Evolutionary conservation across 2,797 vertebrate genomes (phyloP), one percentile per base, ranked within the genome.

Genomic region (Siniperca undulata): DNA sequence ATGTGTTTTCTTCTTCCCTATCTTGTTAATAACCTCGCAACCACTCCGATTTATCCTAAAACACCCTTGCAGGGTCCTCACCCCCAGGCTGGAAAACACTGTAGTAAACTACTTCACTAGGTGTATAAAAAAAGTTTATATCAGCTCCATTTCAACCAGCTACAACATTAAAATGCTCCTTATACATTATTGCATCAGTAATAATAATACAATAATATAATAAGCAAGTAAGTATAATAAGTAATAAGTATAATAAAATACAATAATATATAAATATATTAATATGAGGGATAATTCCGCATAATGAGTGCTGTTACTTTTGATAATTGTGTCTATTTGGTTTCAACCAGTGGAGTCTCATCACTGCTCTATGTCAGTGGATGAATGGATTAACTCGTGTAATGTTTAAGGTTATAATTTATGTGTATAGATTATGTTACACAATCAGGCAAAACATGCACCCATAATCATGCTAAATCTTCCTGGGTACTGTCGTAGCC

Each of bases 381-480:
- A 38, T 40, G 46, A 30, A 42, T 30, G 9, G 1, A 34, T 61
- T 48, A 55, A 53, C 19, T 72, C 24, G 0, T 42, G 30, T 73
- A 52, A 67, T 72, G 50, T 64, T 12, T 62, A n/a, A 77, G 75
- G 70, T 81, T 62, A 73, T 67, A 74, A 66, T 78, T 30, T 30
- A 87, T 38, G 62, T 74, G 70, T 30, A 30, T 30, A 30, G 3
- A 30, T 30, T 30, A 30, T 64, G 61, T 61, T 53, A 78, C 59
- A 75, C 12, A 55, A 66, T 59, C 13, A 64, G 67, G 38, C 46
- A 73, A 77, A 88, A 65, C 24, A 80, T 40, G 44, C 20, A 55
- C 34, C 46, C 52, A 68, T 53, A 75, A 82, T 74, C 71, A 84
- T 61, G 42, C 48, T 76, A 79, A 86, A 80, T 86, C 65, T 83